Percentiles rank a stretch among this genome's conserved stretches.
Evolutionary conservation across 2,888 invertebrate genomes (phyloP).

Genomic region (Hydropsyche betteni): DNA sequence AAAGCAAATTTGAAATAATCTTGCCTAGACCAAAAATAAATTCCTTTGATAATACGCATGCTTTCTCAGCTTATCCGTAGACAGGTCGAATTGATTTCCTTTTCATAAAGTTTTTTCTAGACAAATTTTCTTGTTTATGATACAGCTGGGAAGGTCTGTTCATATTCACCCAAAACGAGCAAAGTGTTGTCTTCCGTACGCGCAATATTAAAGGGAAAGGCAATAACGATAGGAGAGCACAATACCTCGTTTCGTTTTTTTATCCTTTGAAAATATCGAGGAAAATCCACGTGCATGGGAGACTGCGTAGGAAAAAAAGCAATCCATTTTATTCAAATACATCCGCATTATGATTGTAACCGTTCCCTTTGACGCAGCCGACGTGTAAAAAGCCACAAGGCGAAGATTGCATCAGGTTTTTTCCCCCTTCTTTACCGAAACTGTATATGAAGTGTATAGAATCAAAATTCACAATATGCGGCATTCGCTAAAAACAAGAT

Average conservation of each 20-base stretch:
- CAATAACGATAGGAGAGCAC: slow-evolving; percentile 7
- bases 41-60: background rate
- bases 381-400: slow-evolving; percentile 51
- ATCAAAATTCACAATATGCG: too few relatives aligned
- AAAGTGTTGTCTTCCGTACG: slow-evolving; percentile 14
- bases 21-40: background rate
- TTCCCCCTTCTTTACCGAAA: slow-evolving; percentile 33
- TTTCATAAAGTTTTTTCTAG: background rate
- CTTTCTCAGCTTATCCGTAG: background rate
- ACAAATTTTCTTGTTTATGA: slow-evolving; percentile 4
- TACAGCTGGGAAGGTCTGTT: background rate
- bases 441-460: background rate
- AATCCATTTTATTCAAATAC: slow-evolving; percentile 52
- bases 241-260: slow-evolving; percentile 22
- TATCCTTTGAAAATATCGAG: slow-evolving; percentile 12
- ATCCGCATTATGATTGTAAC: slow-evolving; percentile 44
- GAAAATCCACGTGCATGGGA: background rate
- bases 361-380: slow-evolving; percentile 50
- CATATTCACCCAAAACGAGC: slow-evolving; percentile 8
- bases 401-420: slow-evolving; percentile 50
- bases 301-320: slow-evolving; percentile 36
- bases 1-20: too few relatives aligned
- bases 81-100: slow-evolving; percentile 16
- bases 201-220: background rate
- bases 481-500: too few relatives aligned